Percentiles rank a stretch among this genome's conserved stretches.
phyloP scores from a whole-genome alignment of 2,797 vertebrate species.

The Loris lydekkerianus region DNA sequence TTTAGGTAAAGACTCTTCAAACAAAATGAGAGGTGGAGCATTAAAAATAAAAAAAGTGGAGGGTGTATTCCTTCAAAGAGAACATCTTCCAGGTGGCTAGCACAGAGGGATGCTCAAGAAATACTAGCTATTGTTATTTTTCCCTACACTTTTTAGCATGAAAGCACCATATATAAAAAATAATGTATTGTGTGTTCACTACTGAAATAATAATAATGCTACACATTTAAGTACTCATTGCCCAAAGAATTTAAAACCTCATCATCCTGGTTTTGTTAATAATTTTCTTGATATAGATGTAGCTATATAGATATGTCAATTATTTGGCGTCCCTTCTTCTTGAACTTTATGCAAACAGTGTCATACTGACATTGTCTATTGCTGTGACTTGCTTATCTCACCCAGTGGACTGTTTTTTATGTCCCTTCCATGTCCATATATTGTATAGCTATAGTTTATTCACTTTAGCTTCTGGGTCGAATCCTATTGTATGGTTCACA shows the following conservation, averaged over 20 bases:
- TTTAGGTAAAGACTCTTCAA: constrained; percentile 57
- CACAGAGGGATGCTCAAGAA: not conserved
- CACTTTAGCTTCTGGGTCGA: not conserved
- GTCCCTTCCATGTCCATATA: not conserved
- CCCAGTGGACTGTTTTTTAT: not conserved
- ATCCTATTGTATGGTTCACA: not conserved
- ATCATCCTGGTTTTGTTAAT: constrained; percentile 37
- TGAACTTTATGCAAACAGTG: constrained; percentile 36
- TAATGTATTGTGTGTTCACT: not conserved
- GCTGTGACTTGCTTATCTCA: not conserved
- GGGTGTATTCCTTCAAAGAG: constrained; percentile 28
- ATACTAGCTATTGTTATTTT: constrained; percentile 34
- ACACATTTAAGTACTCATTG: not conserved
- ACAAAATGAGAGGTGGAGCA: constrained; percentile 50
- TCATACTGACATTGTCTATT: not conserved
- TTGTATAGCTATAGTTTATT: not conserved
- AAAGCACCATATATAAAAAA: constrained; percentile 10
- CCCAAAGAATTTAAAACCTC: not conserved
- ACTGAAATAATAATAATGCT: constrained; percentile 36
- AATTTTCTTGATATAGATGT: not conserved
- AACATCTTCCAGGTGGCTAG: constrained; percentile 20
- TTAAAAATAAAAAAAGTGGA: constrained; percentile 61
- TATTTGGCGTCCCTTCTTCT: constrained; percentile 38
- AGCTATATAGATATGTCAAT: not conserved
- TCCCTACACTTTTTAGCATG: not conserved